Conservation (phyloP, 2,797 vertebrate species). For the Chaetodon trifasciatus region DNA sequence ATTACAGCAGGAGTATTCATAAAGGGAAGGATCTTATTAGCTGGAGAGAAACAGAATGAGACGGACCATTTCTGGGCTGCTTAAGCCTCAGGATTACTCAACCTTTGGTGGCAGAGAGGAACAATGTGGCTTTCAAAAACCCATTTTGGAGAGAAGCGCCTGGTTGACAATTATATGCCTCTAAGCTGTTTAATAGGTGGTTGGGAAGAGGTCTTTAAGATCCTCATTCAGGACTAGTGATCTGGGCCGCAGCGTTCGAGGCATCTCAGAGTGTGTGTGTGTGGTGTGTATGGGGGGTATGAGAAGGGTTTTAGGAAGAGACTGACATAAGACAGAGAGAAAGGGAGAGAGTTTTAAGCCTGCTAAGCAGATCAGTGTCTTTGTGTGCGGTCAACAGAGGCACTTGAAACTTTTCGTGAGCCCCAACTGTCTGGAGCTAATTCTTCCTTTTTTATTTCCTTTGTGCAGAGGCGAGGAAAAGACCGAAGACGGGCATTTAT, state of each 20-base stretch:
- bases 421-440: slow-evolving; percentile 63
- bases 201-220: slow-evolving; percentile 78
- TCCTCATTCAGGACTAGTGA: slow-evolving; percentile 71
- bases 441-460: slow-evolving; percentile 59
- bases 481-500: slow-evolving; percentile 44
- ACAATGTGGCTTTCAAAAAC: slow-evolving; percentile 81
- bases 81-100: slow-evolving; percentile 79
- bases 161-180: slow-evolving; percentile 76
- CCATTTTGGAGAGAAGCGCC: slow-evolving; percentile 73
- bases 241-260: slow-evolving; percentile 61
- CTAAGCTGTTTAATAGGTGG: slow-evolving; percentile 83
- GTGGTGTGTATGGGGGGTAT: slow-evolving; percentile 48
- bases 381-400: slow-evolving; percentile 77
- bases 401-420: slow-evolving; percentile 76
- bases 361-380: slow-evolving; percentile 83
- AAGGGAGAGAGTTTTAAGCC: slow-evolving; percentile 71
- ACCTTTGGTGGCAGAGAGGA: slow-evolving; percentile 76
- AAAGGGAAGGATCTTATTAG: slow-evolving; percentile 79
- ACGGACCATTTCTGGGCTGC: slow-evolving; percentile 69
- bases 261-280: slow-evolving; percentile 54
- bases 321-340: slow-evolving; percentile 69
- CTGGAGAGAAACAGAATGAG: slow-evolving; percentile 69
- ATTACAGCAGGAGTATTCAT: slow-evolving; percentile 75
- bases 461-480: slow-evolving; percentile 47
- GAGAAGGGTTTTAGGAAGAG: slow-evolving; percentile 66